Conservation (phyloP, 2,888 invertebrate species). For the Phania funesta region DNA sequence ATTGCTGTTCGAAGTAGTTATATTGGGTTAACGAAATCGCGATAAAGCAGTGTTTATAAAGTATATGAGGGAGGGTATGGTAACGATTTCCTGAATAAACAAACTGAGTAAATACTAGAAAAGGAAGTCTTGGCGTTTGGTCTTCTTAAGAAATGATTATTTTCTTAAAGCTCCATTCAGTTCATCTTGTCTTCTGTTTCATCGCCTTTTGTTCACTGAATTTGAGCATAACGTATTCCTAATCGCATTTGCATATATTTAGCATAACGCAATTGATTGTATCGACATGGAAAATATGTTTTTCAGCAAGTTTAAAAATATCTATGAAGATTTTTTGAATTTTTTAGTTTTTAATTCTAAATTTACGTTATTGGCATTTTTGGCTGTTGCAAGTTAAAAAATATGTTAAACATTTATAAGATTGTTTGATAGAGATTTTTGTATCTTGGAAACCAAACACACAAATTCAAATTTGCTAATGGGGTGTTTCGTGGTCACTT, state of each 20-base stretch:
- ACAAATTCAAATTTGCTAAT: slow-evolving; percentile 14
- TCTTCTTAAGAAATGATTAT: slow-evolving; percentile 60
- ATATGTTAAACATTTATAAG: slow-evolving; percentile 47
- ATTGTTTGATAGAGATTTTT: slow-evolving; percentile 51
- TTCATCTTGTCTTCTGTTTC: slow-evolving; percentile 27
- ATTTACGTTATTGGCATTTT: slow-evolving; percentile 26
- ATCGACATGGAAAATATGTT: slow-evolving; percentile 80
- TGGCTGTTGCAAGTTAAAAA: slow-evolving; percentile 31
- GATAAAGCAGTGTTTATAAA: slow-evolving; percentile 56
- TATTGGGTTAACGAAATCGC: slow-evolving; percentile 65
- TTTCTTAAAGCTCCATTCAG: slow-evolving; percentile 7
- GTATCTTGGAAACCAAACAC: background rate
- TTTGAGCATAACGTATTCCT: slow-evolving; percentile 54
- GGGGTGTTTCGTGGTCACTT: slow-evolving; percentile 43
- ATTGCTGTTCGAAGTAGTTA: slow-evolving; percentile 52
- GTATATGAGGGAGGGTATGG: slow-evolving; percentile 60
- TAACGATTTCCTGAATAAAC: slow-evolving; percentile 44
- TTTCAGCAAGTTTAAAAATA: slow-evolving; percentile 68
- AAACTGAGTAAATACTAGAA: slow-evolving; percentile 11
- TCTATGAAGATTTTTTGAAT: background rate
- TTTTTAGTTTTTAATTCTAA: slow-evolving; percentile 5
- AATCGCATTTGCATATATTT: slow-evolving; percentile 78
- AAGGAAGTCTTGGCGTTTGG: slow-evolving; percentile 2
- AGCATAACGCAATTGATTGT: slow-evolving; percentile 79
- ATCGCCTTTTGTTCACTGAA: slow-evolving; percentile 45